Conservation (phyloP, 2,113 vertebrate genomes). For the Tachysurus fulvidraco region DNA sequence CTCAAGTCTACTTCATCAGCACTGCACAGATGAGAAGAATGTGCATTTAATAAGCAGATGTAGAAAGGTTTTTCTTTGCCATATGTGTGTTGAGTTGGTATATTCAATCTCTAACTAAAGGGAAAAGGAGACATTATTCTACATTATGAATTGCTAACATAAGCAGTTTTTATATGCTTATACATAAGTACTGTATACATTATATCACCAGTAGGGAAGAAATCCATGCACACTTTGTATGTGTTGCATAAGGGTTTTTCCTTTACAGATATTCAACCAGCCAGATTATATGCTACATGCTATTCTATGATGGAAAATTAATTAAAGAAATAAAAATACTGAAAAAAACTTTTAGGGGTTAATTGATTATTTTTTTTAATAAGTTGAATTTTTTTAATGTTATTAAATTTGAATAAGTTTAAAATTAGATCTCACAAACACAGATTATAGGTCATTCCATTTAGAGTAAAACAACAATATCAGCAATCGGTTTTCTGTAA, state of each 20-base stretch:
- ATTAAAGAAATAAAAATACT: background rate
- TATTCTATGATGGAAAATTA: background rate
- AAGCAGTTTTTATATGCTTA: background rate
- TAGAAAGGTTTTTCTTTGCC: background rate
- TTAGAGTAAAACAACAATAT: background rate
- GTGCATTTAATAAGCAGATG: background rate
- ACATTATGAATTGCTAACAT: too few species aligned
- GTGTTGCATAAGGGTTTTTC: background rate
- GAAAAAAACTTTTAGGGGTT: background rate
- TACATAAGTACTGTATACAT: background rate
- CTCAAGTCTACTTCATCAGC: background rate
- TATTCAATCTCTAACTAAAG: background rate
- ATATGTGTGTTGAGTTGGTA: conserved; percentile 28
- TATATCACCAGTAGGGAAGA: background rate
- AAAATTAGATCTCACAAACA: background rate
- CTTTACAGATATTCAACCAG: background rate
- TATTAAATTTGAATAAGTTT: background rate
- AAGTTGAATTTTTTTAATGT: background rate
- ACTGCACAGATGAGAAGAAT: conserved; percentile 11
- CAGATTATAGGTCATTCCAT: background rate
- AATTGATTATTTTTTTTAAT: background rate
- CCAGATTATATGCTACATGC: background rate
- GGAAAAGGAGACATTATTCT: background rate
- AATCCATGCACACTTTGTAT: background rate
- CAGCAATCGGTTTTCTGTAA: background rate